Evolutionary conservation across 2,113 vertebrate genomes (phyloP), one percentile per base, ranked within the genome.

Genomic region (Galemys pyrenaicus): DNA sequence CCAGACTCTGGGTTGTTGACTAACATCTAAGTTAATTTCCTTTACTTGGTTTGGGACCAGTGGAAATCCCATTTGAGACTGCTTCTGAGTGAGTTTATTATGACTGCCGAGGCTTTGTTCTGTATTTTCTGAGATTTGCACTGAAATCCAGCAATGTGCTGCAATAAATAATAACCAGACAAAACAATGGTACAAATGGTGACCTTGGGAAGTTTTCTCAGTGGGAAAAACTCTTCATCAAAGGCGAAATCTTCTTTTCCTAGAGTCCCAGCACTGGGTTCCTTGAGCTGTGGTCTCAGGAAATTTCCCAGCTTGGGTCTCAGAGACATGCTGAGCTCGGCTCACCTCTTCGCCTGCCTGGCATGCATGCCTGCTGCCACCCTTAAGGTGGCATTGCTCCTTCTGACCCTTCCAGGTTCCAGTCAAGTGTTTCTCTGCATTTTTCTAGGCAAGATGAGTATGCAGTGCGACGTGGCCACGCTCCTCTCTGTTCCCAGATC

Each of bases 361-460:
- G 51, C 0, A 0, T 32, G 6, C 2, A 0, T 0, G 3, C 41
- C n/a, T 24, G 26, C 51, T 68, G 32, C 28, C 12, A 0, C 8
- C 54, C 44, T 87, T 62, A 28, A 35, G 56, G 39, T 32, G 37
- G 17, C 24, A 20, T 24, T 19, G 22, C 5, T 17, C 11, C 24
- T 35, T 46, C 51, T 17, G 19, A 10, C 4, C 44, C 80, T 51
- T n/a, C 3, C 58, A 24, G 30, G 28, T 22, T 39, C n/a, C 2
- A 15, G n/a, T n/a, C 41, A 28, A 30, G 37, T 49, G 17, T 39
- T 46, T 64, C 20, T 68, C 60, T 49, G 10, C 13, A 35, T n/a
- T 30, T 65, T 75, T 44, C 37, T 74, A 37, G 54, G 13, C 6
- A n/a, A n/a, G n/a, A n/a, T 17, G 13, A 9, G 28, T 8, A 12